Evolutionary conservation across 2,113 vertebrate species (phyloP), one percentile per base, ranked within the genome.

Genomic region (Platycercus adscitus): DNA sequence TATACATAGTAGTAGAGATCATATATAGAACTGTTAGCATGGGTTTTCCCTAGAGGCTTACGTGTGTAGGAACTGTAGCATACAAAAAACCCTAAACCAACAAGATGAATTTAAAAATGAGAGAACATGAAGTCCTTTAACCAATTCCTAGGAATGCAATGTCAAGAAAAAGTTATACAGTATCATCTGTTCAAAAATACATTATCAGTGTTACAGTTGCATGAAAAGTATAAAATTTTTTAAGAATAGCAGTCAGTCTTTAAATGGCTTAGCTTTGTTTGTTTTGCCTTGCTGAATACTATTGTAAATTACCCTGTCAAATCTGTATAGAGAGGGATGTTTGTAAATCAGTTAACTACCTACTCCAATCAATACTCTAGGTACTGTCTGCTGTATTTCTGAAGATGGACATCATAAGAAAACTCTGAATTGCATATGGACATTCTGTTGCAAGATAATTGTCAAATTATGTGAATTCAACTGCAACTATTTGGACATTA

Each of bases 401-500:
- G 86, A 53, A 71, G 93, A 84, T 1, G 2, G 60, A 87, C 88
- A 64, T 69, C 25, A 46, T 76, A 84, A 93, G 83, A 89, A 93
- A 93, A 65, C 25, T 84, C 55, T 61, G 72, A 89, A 89, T 90
- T 81, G 33, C 52, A 63, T 39, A 65, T 13, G 58, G 41, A 66
- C 50, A 77, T 92, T 94, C 63, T 80, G 25, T 65, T 91, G 79
- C 81, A 89, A 96, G 86, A 61, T 66, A 95, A 92, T 69, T 83
- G 44, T 81, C 66, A 93, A 87, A 94, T 81, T 83, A 85, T 56
- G 49, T 93, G 86, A 90, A 89, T 87, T 53, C 75, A 91, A 20
- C 70, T 94, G 66, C 92, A 96, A 72, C 63, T 91, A 65, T 95
- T 89, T 92, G 81, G 60, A 53, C 78, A 91, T 72, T 82, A 85